phyloP scores from a whole-genome alignment of 1,140 invertebrate species.

The Ruditapes philippinarum region DNA sequence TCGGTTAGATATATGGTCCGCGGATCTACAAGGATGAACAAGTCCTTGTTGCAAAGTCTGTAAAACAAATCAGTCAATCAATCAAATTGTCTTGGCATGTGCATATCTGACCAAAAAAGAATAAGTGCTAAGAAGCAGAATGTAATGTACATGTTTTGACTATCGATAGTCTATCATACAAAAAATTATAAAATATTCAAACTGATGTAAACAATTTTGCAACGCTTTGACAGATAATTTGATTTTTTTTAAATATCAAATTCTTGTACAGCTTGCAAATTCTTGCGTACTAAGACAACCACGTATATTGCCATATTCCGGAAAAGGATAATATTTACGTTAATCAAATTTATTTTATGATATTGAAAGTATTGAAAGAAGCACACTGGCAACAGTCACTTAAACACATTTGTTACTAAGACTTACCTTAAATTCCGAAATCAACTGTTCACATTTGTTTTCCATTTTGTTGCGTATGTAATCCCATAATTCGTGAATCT shows the following conservation, averaged over 20 bases:
- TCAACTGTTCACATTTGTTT: not conserved
- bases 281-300: too few relatives aligned
- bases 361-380: not conserved
- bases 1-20: not conserved
- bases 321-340: too few relatives aligned
- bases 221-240: not conserved
- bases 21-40: not conserved
- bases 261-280: too few relatives aligned
- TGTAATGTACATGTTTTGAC: not conserved
- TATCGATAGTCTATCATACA: not conserved
- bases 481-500: not conserved
- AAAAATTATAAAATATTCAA: not conserved
- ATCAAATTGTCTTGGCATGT: too few relatives aligned
- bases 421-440: not conserved
- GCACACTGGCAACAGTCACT: too few relatives aligned
- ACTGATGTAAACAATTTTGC: not conserved
- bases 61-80: not conserved
- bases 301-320: too few relatives aligned
- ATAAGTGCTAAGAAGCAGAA: not conserved
- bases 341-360: not conserved
- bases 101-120: not conserved
- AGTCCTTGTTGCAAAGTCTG: constrained; percentile 18
- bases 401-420: too few relatives aligned
- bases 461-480: not conserved
- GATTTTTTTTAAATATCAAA: too few relatives aligned